These are phyloP conservation scores for Ichneumon xanthorius DNA, from an alignment of 2,888 invertebrate genomes.

Conservation along the genomic window DNA sequence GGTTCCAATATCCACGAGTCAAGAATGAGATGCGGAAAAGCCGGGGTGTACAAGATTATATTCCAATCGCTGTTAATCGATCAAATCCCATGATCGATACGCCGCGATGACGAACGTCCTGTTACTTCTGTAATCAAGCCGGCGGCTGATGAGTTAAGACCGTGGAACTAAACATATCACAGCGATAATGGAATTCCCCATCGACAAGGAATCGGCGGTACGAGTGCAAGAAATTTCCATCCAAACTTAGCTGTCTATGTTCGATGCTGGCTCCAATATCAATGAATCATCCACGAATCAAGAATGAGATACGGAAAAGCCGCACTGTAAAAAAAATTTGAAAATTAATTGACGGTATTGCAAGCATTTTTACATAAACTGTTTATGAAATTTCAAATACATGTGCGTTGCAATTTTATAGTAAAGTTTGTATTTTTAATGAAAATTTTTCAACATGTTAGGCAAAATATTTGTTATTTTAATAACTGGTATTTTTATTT, in stretches of 20 bases:
- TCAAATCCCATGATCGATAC: not conserved
- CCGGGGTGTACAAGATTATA: not conserved
- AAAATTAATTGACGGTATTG: no score
- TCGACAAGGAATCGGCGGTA: conserved; percentile 50
- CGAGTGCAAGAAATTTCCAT: conserved; percentile 8
- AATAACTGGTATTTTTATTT: no score
- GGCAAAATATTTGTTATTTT: no score
- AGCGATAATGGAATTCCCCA: conserved; percentile 59
- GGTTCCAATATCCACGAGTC: no score
- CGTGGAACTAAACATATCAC: conserved; percentile 15
- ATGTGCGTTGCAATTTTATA: no score
- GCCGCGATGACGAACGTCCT: not conserved
- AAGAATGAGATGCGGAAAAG: not conserved
- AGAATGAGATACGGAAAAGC: not conserved
- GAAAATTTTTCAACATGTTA: no score
- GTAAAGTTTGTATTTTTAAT: no score
- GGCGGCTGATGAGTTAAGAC: not conserved
- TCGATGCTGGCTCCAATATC: no score
- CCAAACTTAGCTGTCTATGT: not conserved
- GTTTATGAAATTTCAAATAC: no score
- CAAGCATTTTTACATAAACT: no score
- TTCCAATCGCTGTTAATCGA: not conserved
- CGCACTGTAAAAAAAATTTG: no score
- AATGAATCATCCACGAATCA: no score
- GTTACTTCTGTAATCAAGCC: not conserved